Percentiles rank a stretch among this genome's conserved stretches.
Conservation (phyloP, 2,888 invertebrate genomes). For the Apomyelois bistriatella region DNA sequence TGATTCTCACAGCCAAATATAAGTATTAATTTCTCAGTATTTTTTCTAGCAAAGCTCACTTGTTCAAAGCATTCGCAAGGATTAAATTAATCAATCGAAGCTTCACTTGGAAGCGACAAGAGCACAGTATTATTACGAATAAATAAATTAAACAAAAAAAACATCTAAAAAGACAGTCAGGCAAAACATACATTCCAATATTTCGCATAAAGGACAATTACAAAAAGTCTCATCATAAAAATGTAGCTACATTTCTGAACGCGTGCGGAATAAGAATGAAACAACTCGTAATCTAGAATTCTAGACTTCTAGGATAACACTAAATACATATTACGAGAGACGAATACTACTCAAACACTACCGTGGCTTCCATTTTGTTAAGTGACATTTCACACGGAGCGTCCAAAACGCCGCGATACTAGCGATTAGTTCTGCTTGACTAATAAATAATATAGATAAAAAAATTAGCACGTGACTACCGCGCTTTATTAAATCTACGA, state of each 20-base stretch:
- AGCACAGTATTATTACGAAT: too few species aligned
- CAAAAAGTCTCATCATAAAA: neutral
- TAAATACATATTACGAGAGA: constrained; percentile 3
- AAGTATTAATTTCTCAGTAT: too few species aligned
- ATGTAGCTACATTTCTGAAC: neutral
- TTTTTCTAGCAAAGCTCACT: too few species aligned
- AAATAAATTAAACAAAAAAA: neutral
- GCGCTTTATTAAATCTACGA: too few species aligned
- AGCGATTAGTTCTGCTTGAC: too few species aligned
- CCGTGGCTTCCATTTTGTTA: neutral
- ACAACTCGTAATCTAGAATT: neutral
- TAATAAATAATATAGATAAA: too few species aligned
- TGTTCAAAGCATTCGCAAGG: too few species aligned
- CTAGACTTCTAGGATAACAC: neutral
- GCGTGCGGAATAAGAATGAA: neutral
- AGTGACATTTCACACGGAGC: neutral
- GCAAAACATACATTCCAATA: neutral
- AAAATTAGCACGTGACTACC: too few species aligned
- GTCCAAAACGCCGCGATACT: neutral
- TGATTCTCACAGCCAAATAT: too few species aligned
- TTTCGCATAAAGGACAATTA: neutral
- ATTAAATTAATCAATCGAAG: too few species aligned
- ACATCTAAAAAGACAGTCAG: neutral
- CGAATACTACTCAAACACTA: neutral
- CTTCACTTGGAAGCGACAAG: too few species aligned